phyloP scores from a whole-genome alignment of 2,888 invertebrate species.

The Cryptocephalus primarius region DNA sequence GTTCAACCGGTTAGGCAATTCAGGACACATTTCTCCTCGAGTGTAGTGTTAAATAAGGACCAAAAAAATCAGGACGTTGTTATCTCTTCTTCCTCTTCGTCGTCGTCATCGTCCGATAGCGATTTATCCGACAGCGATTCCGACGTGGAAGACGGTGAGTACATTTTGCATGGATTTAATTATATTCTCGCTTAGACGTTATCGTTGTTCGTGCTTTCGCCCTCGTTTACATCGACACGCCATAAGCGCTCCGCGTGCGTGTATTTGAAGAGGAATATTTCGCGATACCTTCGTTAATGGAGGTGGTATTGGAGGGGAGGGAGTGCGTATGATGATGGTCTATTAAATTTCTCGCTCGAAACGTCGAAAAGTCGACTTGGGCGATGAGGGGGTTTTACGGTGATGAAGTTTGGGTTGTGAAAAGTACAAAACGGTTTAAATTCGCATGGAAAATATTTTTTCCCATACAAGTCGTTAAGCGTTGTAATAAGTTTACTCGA shows the following conservation, averaged over 20 bases:
- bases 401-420: too few relatives aligned
- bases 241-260: background rate
- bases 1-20: conserved; percentile 21
- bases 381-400: too few relatives aligned
- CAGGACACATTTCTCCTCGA: conserved; percentile 24
- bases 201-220: background rate
- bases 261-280: too few relatives aligned
- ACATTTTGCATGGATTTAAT: background rate
- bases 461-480: too few relatives aligned
- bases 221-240: background rate
- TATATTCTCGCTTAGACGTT: background rate
- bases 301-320: too few relatives aligned
- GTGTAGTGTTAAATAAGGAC: conserved; percentile 17
- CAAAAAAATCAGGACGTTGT: background rate
- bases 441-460: too few relatives aligned
- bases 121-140: conserved; percentile 24
- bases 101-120: conserved; percentile 23
- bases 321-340: too few relatives aligned
- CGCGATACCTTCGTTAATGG: too few relatives aligned
- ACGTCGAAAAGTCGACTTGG: too few relatives aligned
- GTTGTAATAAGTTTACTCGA: too few relatives aligned
- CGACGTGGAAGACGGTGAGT: conserved; percentile 33
- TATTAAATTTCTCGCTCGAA: too few relatives aligned
- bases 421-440: too few relatives aligned
- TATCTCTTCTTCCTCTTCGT: conserved; percentile 7